These are phyloP conservation scores for Ursus arctos DNA, from an alignment of 2,113 vertebrate genomes.

Conservation along the genomic window DNA sequence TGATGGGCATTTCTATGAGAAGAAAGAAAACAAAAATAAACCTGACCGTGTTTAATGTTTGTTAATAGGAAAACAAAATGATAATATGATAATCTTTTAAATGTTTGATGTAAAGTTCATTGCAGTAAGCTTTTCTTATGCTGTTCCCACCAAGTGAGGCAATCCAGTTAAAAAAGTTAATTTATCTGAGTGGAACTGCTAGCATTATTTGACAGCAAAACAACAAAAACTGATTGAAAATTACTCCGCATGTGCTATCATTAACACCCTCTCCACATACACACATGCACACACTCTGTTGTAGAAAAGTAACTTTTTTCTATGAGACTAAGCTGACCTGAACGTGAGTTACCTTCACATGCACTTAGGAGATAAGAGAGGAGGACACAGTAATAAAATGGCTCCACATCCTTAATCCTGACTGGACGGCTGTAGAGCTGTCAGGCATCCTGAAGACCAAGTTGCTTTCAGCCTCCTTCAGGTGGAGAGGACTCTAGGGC, in stretches of 20 bases:
- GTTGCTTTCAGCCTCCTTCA: background rate
- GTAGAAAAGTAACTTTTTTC: background rate
- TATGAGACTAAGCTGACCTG: background rate
- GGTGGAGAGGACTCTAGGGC: conserved; percentile 21
- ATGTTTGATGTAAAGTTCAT: background rate
- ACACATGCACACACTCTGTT: background rate
- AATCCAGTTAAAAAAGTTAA: background rate
- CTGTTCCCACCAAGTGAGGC: background rate
- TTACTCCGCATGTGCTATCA: background rate
- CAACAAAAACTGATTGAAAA: background rate
- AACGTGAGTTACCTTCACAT: background rate
- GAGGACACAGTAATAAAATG: background rate
- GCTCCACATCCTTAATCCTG: background rate
- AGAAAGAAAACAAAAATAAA: background rate
- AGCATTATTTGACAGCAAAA: background rate
- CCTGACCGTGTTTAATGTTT: background rate
- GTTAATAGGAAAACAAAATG: conserved; percentile 1
- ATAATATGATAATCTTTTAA: background rate
- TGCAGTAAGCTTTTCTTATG: background rate
- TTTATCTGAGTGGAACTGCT: background rate
- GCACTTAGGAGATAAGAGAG: background rate
- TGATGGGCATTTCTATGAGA: background rate
- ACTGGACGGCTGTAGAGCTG: background rate
- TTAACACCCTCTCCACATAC: background rate
- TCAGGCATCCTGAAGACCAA: background rate